A percentile compares a stretch with the other conserved stretches of the same genome.
Conservation (phyloP, 1,140 invertebrate genomes). For the Centruroides vittatus region DNA sequence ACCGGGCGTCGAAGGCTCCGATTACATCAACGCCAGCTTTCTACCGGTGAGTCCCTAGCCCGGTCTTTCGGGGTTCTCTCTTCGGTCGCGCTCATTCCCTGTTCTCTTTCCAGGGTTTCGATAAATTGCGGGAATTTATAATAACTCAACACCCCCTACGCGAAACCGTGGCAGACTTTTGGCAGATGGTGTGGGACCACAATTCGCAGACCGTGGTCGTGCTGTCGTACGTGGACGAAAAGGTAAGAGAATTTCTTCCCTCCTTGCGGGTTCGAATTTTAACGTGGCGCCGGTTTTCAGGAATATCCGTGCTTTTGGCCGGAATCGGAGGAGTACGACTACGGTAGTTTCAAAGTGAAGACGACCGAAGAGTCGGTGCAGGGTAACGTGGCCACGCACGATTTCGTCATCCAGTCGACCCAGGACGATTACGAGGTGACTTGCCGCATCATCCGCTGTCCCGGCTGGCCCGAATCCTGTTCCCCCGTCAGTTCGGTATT, state of each 20-base stretch:
- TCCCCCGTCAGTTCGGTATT: conserved; percentile 44
- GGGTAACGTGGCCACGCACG: conserved; percentile 24
- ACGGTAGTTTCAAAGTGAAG: conserved; percentile 67
- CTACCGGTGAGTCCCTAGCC: conserved; percentile 33
- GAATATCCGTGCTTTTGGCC: conserved; percentile 76
- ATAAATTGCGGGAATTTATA: conserved; percentile 32
- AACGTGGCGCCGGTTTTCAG: conserved; percentile 25
- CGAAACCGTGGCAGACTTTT: conserved; percentile 69
- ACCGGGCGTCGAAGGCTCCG: conserved; percentile 86
- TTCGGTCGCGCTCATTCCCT: not conserved
- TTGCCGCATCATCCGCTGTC: conserved; percentile 72
- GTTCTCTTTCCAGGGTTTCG: conserved; percentile 20
- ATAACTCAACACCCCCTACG: conserved; percentile 81
- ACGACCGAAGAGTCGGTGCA: conserved; percentile 38
- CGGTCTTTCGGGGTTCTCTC: too few species aligned
- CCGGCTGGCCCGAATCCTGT: conserved; percentile 55
- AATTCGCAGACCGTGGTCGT: conserved; percentile 80
- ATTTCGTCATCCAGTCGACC: conserved; percentile 34
- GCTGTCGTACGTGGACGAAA: conserved; percentile 33
- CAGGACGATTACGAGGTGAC: conserved; percentile 86
- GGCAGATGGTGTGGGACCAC: conserved; percentile 95
- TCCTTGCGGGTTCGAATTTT: too few species aligned
- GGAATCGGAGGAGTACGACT: conserved; percentile 52
- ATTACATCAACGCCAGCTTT: conserved; percentile 95
- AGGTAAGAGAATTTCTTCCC: not conserved